phyloP scores from a whole-genome alignment of 2,888 invertebrate species.

The Drosophila pegasa region DNA sequence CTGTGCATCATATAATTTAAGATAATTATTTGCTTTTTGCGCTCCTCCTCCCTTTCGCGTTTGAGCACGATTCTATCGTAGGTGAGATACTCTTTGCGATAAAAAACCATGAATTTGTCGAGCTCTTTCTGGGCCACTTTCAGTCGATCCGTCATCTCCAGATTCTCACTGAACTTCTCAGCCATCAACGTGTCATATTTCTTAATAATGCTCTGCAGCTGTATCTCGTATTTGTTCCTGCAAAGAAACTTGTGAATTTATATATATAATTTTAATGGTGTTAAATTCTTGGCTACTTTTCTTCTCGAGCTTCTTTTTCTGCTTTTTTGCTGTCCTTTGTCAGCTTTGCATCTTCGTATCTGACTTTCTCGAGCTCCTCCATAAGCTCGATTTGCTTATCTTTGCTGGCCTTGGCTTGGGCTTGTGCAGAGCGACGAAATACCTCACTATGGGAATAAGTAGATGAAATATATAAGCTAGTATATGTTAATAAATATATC shows the following conservation, averaged over 20 bases:
- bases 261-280: background rate
- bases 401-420: slow-evolving; percentile 59
- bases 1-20: slow-evolving; percentile 24
- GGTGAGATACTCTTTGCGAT: slow-evolving; percentile 66
- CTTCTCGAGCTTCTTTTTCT: slow-evolving; percentile 73
- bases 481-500: background rate
- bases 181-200: slow-evolving; percentile 82
- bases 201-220: slow-evolving; percentile 76
- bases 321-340: slow-evolving; percentile 55
- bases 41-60: slow-evolving; percentile 64
- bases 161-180: slow-evolving; percentile 77
- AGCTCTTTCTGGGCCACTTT: slow-evolving; percentile 60
- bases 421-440: slow-evolving; percentile 57
- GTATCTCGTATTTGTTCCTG: slow-evolving; percentile 80
- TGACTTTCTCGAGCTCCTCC: slow-evolving; percentile 60
- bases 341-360: slow-evolving; percentile 50
- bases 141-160: slow-evolving; percentile 64
- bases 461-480: background rate
- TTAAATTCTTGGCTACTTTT: slow-evolving; percentile 70
- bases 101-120: slow-evolving; percentile 71
- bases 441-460: slow-evolving; percentile 56
- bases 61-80: slow-evolving; percentile 72
- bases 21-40: background rate
- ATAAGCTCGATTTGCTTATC: slow-evolving; percentile 66
- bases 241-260: background rate